Conservation (phyloP, 2,888 invertebrate genomes). For the Trissonchulus sp. region DNA sequence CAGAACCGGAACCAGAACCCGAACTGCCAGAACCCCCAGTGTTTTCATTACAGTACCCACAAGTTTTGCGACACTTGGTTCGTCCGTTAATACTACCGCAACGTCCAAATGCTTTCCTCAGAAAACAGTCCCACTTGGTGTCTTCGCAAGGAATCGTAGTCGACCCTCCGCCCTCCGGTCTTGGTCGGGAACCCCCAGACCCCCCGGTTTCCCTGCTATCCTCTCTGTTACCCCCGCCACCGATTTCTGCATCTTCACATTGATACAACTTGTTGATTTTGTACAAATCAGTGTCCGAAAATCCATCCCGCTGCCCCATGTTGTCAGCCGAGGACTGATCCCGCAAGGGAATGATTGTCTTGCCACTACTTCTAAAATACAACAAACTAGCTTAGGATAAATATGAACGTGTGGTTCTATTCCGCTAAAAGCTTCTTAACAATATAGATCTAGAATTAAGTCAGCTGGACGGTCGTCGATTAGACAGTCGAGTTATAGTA, state of each 20-base stretch:
- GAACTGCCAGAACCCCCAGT: neutral
- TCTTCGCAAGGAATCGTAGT: conserved; percentile 3
- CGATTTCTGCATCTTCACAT: conserved; percentile 41
- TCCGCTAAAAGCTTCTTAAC: too few species aligned
- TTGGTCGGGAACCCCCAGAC: neutral
- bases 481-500: too few species aligned
- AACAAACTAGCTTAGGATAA: too few species aligned
- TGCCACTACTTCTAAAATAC: conserved; percentile 28
- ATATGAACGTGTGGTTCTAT: too few species aligned
- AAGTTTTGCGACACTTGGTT: neutral
- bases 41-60: neutral
- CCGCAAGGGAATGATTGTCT: conserved; percentile 50
- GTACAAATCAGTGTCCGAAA: conserved; percentile 53
- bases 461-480: too few species aligned
- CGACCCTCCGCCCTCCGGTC: too few species aligned
- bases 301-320: conserved; percentile 54
- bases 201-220: conserved; percentile 15
- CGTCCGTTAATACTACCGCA: neutral
- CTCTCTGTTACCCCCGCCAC: neutral
- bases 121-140: neutral
- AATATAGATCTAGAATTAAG: too few species aligned
- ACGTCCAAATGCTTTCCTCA: neutral
- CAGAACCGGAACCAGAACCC: neutral
- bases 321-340: conserved; percentile 44
- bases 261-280: conserved; percentile 55